Evolutionary conservation across 2,888 invertebrate genomes (phyloP).

Genomic region (Eilema sororculum): DNA sequence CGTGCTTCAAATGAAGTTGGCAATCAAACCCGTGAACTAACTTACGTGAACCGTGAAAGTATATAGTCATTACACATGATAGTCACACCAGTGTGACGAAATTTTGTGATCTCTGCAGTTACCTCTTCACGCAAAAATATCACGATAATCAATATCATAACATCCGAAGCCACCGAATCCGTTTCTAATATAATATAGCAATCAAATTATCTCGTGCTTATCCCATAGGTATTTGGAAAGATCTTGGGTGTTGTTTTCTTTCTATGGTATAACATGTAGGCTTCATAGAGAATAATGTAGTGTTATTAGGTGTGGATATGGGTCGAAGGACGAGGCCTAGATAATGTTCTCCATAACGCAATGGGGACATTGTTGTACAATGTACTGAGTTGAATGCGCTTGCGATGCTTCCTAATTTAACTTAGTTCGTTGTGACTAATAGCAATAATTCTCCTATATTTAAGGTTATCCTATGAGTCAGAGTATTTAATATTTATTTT

Average conservation of each 20-base stretch:
- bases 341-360: neutral
- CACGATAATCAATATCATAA: neutral
- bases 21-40: too few relatives aligned
- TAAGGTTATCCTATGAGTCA: neutral
- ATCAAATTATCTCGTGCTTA: neutral
- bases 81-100: too few relatives aligned
- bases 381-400: neutral
- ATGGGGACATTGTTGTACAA: neutral
- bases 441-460: neutral
- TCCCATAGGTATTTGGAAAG: neutral
- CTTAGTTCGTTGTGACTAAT: neutral
- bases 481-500: neutral
- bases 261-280: neutral
- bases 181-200: neutral
- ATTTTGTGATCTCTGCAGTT: too few relatives aligned
- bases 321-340: neutral
- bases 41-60: too few relatives aligned
- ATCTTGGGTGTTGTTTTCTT: neutral
- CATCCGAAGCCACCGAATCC: neutral
- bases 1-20: too few relatives aligned
- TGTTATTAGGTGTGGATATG: neutral
- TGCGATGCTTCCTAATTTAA: neutral
- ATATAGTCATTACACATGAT: too few relatives aligned
- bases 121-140: neutral
- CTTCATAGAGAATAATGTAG: neutral